Base-by-base conservation (phyloP, 1,140 invertebrate species). In the Drosophila kikkawai region DNA sequence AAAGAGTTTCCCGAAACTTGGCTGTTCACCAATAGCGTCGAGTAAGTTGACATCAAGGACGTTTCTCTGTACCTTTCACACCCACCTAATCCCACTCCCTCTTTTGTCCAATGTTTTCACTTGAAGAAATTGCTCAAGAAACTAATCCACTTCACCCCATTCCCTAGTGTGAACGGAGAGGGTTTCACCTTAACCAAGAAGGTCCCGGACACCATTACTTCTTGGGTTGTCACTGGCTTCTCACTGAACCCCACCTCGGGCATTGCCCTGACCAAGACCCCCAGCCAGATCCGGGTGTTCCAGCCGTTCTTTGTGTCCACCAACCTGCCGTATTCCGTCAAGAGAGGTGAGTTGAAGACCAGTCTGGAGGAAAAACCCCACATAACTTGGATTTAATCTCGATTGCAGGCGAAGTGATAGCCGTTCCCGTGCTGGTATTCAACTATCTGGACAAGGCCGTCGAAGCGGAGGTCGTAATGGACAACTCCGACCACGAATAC, bases 191-290 rank as follows among this genome's bases (percentile, higher is more conserved):
- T 93, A 48, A 56, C 39, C 0, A 92, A 87, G 50, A 93, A 91
- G 50, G 96, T 98, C 37, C 98, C 98, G 1, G 96, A 98, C 75
- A 97, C 97, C 0, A 97, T 99, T 11, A 99, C 97, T 0, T 97
- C 97, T 2, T 99, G 98, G 98, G 94, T 97, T n/a, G 94, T 99
- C 0, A 97, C 96, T 36, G 99, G 97, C 1, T 99, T 99, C 92
- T 97, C 98, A 1, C 94, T 99, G 42, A 97, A 98, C 93, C 94
- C 96, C 0, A 93, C 96, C 8, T 93, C 96, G 61, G 99, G 98
- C 19, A 94, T 99, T 1, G 98, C 97, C 4, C 93, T 99, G 4
- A 95, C 97, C 13, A 93, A 95, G 55, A 91, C 94, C 67, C 94
- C 96, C n/a, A 95, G 95, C 80, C 96, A 96, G 95, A 93, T 99